Evolutionary conservation across 2,113 vertebrate genomes (phyloP), one percentile per base, ranked within the genome.

Genomic region (Sialia sialis): DNA sequence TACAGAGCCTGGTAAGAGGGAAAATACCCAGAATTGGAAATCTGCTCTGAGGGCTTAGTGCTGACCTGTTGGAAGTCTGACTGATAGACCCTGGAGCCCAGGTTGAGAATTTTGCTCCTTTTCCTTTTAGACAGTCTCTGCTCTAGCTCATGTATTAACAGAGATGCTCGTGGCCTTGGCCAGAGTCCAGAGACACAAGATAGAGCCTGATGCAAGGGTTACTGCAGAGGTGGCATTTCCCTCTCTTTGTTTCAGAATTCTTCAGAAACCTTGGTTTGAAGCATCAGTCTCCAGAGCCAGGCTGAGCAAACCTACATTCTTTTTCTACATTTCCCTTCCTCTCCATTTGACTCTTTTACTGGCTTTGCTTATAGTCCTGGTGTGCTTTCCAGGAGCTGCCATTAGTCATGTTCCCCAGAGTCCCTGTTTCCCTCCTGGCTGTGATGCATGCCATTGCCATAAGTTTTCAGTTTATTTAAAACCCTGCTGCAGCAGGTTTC

Each of bases 391-490:
- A 81, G 70, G n/a, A 64, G 90, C 84, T 94, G 95, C 91, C 67
- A 63, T 97, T 86, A 90, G 87, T 92, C 86, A 76, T 34, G 85
- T 67, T 69, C n/a, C 1, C 27, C 72, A 41, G 87, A 94, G 95
- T 94, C 89, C 36, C 36, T 10, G 43, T 84, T 94, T 67, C 69
- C 26, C 87, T 94, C 75, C 80, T 84, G n/a, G 69, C 85, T n/a
- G 16, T 93, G 78, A 90, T 82, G 63, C 87, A 87, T 92, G 93
- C 73, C 80, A 69, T 52, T 0, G 0, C 67, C n/a, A 43, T 6
- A 69, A 70, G 51, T 83, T 95, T 94, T 44, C 87, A 66, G 83
- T 89, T 93, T 97, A 80, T 93, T 95, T 96, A 82, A 92, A 91
- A 87, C 76, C 58, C 79, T 51, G 64, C 95, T 85, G 89, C 93